A percentile compares a stretch with the other conserved stretches of the same genome.
Evolutionary conservation across 2,797 vertebrate species (phyloP).

Genomic region (Sebastiscus albofasciatus): DNA sequence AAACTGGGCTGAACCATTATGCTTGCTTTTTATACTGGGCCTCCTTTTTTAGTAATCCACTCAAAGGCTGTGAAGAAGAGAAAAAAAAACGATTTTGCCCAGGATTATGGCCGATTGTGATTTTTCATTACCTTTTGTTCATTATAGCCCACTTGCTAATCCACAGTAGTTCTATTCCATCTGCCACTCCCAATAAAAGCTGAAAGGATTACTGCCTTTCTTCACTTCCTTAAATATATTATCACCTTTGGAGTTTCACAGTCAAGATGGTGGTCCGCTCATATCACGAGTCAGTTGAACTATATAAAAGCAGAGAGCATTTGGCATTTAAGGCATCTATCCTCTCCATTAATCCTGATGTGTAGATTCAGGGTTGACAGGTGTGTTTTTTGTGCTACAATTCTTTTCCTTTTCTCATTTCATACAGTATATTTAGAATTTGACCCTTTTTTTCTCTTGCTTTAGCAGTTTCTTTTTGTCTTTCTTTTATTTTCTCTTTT

Average conservation of each 20-base stretch:
- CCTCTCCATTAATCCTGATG: neutral
- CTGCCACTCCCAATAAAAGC: conserved; percentile 44
- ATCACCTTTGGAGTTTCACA: conserved; percentile 25
- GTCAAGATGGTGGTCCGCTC: conserved; percentile 5
- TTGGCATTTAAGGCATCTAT: neutral
- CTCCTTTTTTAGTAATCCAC: neutral
- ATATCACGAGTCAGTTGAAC: conserved; percentile 12
- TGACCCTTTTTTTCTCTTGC: neutral
- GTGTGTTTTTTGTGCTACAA: neutral
- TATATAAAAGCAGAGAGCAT: neutral
- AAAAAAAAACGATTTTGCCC: neutral
- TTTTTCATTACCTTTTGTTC: conserved; percentile 43
- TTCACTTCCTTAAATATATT: conserved; percentile 20
- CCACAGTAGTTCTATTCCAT: conserved; percentile 48
- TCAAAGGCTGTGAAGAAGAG: neutral
- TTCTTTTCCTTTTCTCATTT: neutral
- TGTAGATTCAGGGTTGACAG: neutral
- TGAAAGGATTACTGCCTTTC: conserved; percentile 32
- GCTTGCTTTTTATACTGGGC: neutral
- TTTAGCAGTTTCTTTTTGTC: neutral
- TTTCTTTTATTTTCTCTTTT: neutral
- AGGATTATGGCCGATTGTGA: conserved; percentile 21
- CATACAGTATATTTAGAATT: too few relatives aligned
- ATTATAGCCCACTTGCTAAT: conserved; percentile 41
- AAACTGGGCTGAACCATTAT: neutral